Evolutionary conservation across 2,888 invertebrate species (phyloP), one percentile per base, ranked within the genome.

Genomic region (Ganaspis brasiliensis): DNA sequence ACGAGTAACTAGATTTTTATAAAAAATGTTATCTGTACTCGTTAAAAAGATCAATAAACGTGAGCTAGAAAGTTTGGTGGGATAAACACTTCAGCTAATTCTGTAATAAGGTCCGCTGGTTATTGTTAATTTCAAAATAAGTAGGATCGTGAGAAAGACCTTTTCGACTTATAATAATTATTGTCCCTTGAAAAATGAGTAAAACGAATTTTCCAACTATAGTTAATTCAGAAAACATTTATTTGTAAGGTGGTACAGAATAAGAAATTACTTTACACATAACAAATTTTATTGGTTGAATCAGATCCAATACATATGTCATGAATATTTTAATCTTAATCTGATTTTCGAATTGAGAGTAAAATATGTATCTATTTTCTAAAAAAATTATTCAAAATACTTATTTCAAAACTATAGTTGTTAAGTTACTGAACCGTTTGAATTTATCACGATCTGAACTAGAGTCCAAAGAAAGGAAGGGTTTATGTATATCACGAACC

Each of bases 1-100:
- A 73, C 45, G 61, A 55, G 74, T n/a, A 57, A 26, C 57, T 26
- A 2, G 14, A 26, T 57, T 57, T 57, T 57, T 57, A 57, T 57
- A 5, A 31, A n/a, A 6, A 57, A 56, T 57, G 24, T 31, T 57
- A 57, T 57, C 57, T 57, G 26, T n/a, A n/a, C 57, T 57, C 57
- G n/a, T 31, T 31, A 31, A 57, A n/a, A 21, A 57, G 57, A 57
- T 31, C 57, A 57, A 57, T 57, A 57, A 57, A 26, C 57, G 57
- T 57, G 57, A 57, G 57, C 57, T 24, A 57, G 57, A 31, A 57
- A 57, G 57, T 57, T 57, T 31, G 31, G n/a, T 31, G 26, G 8
- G 57, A 57, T 26, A 26, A 57, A 31, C 57, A 57, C 26, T 31
- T n/a, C 14, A 57, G 9, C 57, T 26, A 26, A 57, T 57, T 31